These are phyloP conservation scores for Bovichtus variegatus DNA, from an alignment of 2,797 vertebrate species.

Conservation along the genomic window DNA sequence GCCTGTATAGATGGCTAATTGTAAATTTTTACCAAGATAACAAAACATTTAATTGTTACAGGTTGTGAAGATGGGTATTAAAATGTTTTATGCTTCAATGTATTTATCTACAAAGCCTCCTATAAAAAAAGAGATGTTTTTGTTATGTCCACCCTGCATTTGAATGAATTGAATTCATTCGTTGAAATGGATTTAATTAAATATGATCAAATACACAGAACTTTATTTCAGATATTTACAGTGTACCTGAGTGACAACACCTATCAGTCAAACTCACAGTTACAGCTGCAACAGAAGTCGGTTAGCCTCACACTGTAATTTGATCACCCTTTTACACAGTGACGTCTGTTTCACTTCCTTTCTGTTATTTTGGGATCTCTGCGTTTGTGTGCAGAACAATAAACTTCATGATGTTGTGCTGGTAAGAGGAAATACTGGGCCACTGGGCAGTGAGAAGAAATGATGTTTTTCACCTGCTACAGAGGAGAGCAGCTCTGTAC, in stretches of 20 bases:
- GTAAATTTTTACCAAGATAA: no score
- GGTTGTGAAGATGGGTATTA: no score
- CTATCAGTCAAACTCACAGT: not conserved
- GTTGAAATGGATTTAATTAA: not conserved
- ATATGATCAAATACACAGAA: not conserved
- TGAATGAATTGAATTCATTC: not conserved
- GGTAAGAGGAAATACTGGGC: conserved; percentile 75
- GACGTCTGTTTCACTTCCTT: conserved; percentile 81
- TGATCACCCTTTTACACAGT: conserved; percentile 18
- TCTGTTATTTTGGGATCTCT: conserved; percentile 76
- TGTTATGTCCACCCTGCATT: not conserved
- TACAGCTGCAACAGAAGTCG: not conserved
- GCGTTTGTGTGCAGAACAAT: conserved; percentile 80
- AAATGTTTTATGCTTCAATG: not conserved
- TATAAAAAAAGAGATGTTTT: not conserved
- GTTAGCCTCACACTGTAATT: conserved; percentile 7
- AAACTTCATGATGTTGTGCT: conserved; percentile 60
- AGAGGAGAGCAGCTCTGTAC: conserved; percentile 11
- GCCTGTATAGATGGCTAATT: no score
- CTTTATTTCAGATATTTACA: not conserved
- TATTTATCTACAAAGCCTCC: not conserved
- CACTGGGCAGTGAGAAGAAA: conserved; percentile 31
- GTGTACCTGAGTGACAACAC: not conserved
- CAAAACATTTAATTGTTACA: not conserved
- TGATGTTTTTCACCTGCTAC: conserved; percentile 34